Evolutionary conservation across 2,113 vertebrate species (phyloP).

Genomic region (Lepus americanus): DNA sequence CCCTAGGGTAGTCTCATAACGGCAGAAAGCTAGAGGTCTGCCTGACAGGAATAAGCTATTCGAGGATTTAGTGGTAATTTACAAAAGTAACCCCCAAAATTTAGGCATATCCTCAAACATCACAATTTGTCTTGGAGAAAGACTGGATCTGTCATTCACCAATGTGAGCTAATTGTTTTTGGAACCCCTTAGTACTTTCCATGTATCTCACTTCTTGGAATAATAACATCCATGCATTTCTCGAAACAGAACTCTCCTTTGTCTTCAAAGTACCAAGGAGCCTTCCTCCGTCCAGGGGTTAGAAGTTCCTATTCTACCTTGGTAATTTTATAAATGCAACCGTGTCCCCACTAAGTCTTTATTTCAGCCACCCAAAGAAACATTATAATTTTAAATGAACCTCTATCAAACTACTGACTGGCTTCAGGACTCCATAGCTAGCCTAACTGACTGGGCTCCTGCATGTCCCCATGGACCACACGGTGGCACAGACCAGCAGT

Average conservation of each 20-base stretch:
- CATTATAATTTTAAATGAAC: slow-evolving; percentile 34
- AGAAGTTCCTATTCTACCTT: slow-evolving; percentile 36
- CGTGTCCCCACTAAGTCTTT: slow-evolving; percentile 40
- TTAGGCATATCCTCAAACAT: slow-evolving; percentile 37
- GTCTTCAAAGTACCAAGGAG: slow-evolving; percentile 58
- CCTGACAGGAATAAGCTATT: slow-evolving; percentile 50
- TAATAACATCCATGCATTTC: slow-evolving; percentile 67
- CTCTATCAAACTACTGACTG: slow-evolving; percentile 43
- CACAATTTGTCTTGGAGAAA: slow-evolving; percentile 53
- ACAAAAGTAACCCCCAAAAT: slow-evolving; percentile 12
- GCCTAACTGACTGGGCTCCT: slow-evolving; percentile 17
- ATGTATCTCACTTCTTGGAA: slow-evolving; percentile 45
- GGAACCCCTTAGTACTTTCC: slow-evolving; percentile 53
- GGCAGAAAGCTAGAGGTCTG: slow-evolving; percentile 31
- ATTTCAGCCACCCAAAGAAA: slow-evolving; percentile 60
- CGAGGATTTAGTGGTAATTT: slow-evolving; percentile 40
- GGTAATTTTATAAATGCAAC: slow-evolving; percentile 61
- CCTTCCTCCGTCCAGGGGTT: neutral
- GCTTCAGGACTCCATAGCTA: slow-evolving; percentile 27
- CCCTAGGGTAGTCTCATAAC: slow-evolving; percentile 12
- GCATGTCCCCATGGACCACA: slow-evolving; percentile 54
- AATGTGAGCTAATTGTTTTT: slow-evolving; percentile 61
- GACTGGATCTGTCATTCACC: slow-evolving; percentile 25
- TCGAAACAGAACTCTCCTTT: slow-evolving; percentile 67
- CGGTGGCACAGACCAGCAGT: slow-evolving; percentile 67